A percentile compares a stretch with the other conserved stretches of the same genome.
Conservation (phyloP, 2,797 vertebrate genomes). For the Hippocampus kuda region DNA sequence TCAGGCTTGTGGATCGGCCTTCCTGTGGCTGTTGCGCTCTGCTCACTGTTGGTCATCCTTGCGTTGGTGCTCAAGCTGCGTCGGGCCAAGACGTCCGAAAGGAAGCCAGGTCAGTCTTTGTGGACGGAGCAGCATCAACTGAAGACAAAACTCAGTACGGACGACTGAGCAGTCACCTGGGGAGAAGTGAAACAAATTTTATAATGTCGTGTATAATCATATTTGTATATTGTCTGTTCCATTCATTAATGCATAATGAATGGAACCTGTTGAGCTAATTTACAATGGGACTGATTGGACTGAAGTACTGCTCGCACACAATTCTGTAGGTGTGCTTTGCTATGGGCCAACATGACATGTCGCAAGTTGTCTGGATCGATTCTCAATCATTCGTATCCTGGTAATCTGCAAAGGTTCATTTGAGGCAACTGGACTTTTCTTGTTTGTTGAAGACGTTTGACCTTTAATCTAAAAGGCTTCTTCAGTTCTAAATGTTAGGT, state of each 20-base stretch:
- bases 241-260: background rate
- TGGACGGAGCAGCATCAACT: conserved; percentile 41
- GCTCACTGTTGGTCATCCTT: conserved; percentile 27
- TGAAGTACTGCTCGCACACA: too few relatives aligned
- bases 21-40: conserved; percentile 16
- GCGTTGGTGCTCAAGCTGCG: conserved; percentile 31
- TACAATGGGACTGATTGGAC: background rate
- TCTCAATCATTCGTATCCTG: too few relatives aligned
- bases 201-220: background rate
- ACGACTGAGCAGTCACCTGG: conserved; percentile 15
- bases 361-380: too few relatives aligned
- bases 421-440: too few relatives aligned
- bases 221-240: background rate
- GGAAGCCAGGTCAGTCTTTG: conserved; percentile 20
- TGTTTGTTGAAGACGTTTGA: too few relatives aligned
- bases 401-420: too few relatives aligned
- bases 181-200: background rate
- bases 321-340: too few relatives aligned
- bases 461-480: too few relatives aligned
- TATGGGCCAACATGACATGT: too few relatives aligned
- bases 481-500: too few relatives aligned
- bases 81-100: conserved; percentile 1
- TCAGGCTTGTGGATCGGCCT: conserved; percentile 4
- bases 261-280: background rate
- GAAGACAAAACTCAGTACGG: conserved; percentile 9